Conservation (phyloP, 2,888 invertebrate genomes). For the Calliphora vomitoria region DNA sequence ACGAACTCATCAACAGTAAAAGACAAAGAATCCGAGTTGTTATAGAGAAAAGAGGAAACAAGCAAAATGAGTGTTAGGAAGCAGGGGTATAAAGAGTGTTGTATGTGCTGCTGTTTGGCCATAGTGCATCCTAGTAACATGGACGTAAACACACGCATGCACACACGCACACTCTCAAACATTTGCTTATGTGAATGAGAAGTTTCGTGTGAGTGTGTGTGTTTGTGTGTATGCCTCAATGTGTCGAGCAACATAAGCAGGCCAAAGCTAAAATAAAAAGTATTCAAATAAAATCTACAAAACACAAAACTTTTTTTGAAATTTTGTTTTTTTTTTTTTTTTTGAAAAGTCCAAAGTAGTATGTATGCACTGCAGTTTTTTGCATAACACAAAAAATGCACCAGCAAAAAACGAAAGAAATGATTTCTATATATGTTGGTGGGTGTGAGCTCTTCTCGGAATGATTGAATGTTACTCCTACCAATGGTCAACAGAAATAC, state of each 20-base stretch:
- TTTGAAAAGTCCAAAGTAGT: conserved; percentile 62
- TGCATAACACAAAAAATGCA: conserved; percentile 56
- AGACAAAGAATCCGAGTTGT: conserved; percentile 68
- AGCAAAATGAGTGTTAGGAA: conserved; percentile 55
- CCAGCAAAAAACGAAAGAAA: conserved; percentile 44
- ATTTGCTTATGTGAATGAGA: not conserved
- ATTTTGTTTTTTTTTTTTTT: conserved; percentile 48
- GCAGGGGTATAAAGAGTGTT: conserved; percentile 40
- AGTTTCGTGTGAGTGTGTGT: conserved; percentile 22
- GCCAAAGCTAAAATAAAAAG: conserved; percentile 71
- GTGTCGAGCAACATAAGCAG: conserved; percentile 63
- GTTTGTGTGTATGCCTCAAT: not conserved
- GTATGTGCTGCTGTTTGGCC: conserved; percentile 19
- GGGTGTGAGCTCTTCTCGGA: conserved; percentile 59
- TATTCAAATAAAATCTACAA: conserved; percentile 72
- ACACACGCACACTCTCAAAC: not conserved
- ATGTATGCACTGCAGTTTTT: conserved; percentile 54
- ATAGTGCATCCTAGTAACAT: conserved; percentile 53
- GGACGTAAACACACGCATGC: conserved; percentile 35
- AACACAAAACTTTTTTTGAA: conserved; percentile 58
- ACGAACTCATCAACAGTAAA: conserved; percentile 64
- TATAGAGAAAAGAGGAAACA: conserved; percentile 39
- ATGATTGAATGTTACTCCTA: conserved; percentile 70
- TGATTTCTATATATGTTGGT: conserved; percentile 12
- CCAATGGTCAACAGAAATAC: conserved; percentile 50